Evolutionary conservation across 2,113 vertebrate species (phyloP), one percentile per base, ranked within the genome.

Genomic region (Athene noctua): DNA sequence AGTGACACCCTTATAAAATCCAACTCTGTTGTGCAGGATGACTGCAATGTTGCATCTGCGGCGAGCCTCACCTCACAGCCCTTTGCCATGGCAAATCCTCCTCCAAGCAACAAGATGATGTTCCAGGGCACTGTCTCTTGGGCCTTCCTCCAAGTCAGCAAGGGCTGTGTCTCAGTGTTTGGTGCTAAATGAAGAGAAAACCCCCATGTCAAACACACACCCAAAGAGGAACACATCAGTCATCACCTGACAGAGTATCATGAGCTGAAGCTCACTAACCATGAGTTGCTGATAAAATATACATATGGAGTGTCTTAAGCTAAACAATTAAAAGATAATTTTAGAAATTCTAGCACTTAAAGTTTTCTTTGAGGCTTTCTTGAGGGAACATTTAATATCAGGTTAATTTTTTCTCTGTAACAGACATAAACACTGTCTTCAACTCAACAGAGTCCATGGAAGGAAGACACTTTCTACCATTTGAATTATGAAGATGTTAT

Each of bases 11-110:
- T 34, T 36, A 58, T 11, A 84, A 75, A 59, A 68, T 5, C 30
- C 62, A 74, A 2, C 42, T 49, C 61, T 10, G 10, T 1, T 13
- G 18, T 52, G 36, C 59, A 67, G 58, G 70, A 34, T 40, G 38
- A 74, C 47, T 34, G 44, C 34, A 87, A 58, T 1, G 0, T 3
- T n/a, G 27, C 19, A 67, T 11, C 68, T 54, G 20, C 8, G 2
- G 44, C 0, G 2, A 40, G 30, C 23, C 85, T 96, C 97, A 99
- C 99, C 99, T 99, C 99, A 62, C 99, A 99, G 74, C 98, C 99
- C 96, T 99, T 99, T n/a, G 99, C 99, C 99, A 99, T 99, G 61
- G 99, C 99, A 4, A 99, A 99, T 74, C 99, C 99, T 6, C 99
- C 99, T 90, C 99, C 99, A 7, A 99, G 98, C 80, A 99, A 96